phyloP scores from a whole-genome alignment of 2,113 vertebrate genomes.

The Cisticola juncidis region DNA sequence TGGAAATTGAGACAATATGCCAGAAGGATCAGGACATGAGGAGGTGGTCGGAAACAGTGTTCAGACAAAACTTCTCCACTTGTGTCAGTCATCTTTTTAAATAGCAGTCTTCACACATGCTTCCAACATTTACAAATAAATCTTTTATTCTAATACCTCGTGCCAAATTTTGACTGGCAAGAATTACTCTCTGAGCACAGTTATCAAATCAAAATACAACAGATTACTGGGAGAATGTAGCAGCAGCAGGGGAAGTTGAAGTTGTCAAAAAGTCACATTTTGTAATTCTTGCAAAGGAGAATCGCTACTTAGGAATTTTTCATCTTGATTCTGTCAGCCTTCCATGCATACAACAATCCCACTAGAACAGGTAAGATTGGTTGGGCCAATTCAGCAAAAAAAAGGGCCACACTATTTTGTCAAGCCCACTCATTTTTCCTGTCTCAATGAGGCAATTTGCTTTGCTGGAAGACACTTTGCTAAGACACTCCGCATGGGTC shows the following conservation, averaged over 20 bases:
- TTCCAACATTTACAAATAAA: slow-evolving; percentile 40
- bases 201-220: slow-evolving; percentile 1
- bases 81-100: slow-evolving; percentile 44
- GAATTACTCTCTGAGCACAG: slow-evolving; percentile 1
- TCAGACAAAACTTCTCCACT: slow-evolving; percentile 18
- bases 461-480: background rate
- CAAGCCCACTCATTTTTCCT: background rate
- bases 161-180: slow-evolving; percentile 47
- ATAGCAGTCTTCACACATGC: slow-evolving; percentile 15
- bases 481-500: background rate
- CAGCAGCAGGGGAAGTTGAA: background rate
- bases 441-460: background rate
- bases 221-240: background rate
- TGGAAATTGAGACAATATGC: background rate
- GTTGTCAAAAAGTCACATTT: background rate
- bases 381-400: background rate
- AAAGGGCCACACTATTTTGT: background rate
- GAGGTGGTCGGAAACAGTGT: background rate
- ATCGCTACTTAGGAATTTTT: background rate
- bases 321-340: background rate
- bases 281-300: background rate
- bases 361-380: background rate
- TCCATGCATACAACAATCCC: background rate
- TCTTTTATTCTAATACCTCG: slow-evolving; percentile 1
- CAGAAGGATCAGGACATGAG: slow-evolving; percentile 24